Evolutionary conservation across 2,797 vertebrate species (phyloP).

Genomic region (Alauda arvensis): DNA sequence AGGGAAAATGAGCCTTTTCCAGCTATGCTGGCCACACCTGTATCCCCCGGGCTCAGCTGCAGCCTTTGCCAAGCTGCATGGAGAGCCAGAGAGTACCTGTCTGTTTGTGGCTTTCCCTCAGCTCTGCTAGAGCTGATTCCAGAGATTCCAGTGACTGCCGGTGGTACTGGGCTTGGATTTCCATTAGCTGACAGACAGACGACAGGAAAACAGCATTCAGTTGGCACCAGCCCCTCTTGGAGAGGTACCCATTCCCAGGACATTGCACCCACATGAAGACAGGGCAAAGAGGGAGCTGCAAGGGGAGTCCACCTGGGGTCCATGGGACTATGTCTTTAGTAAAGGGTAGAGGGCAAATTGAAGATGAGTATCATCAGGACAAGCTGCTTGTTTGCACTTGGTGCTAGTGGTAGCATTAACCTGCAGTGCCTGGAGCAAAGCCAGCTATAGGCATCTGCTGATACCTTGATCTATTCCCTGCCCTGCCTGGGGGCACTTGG

Average conservation of each 20-base stretch:
- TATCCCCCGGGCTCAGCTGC: fast-evolving
- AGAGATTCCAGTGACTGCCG: constrained; percentile 83
- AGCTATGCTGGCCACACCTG: background rate
- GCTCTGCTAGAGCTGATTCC: constrained; percentile 81
- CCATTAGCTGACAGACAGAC: constrained; percentile 79
- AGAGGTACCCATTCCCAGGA: background rate
- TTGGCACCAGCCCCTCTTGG: background rate
- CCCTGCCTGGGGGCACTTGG: background rate
- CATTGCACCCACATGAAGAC: background rate
- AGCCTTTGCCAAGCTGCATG: background rate
- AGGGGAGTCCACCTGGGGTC: fast-evolving
- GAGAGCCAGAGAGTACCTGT: constrained; percentile 68
- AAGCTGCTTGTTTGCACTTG: background rate
- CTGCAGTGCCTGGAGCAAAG: background rate
- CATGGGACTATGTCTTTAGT: background rate
- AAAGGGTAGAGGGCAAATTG: background rate
- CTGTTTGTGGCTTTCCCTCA: constrained; percentile 81
- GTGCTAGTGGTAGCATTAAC: background rate
- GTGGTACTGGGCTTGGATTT: constrained; percentile 92
- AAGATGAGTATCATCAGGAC: background rate
- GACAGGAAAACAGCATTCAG: background rate
- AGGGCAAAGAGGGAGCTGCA: background rate
- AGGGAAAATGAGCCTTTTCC: background rate
- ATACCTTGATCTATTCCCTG: background rate
- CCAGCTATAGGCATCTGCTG: background rate